Evolutionary conservation across 1,140 invertebrate genomes (phyloP), one percentile per base, ranked within the genome.

Genomic region (Dermatophagoides farinae): DNA sequence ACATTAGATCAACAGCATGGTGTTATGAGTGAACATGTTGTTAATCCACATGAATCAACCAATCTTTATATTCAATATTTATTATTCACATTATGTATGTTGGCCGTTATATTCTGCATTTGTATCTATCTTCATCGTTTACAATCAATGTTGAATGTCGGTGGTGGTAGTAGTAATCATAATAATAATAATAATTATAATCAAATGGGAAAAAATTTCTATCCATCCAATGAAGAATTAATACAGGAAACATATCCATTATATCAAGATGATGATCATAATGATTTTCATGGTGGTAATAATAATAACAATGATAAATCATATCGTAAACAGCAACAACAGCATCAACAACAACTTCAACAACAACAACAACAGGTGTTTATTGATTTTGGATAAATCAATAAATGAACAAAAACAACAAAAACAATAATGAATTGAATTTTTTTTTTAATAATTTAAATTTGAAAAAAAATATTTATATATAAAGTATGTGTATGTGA

Each of bases 71-170:
- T 61, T 10, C 25, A 63, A 18, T 47, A 63, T 46, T 16, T 54
- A 31, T 39, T 63, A 22, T 63, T 63, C 41, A 20, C 57, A 40
- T 38, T 63, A 14, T 63, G 62, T 40, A 63, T 63, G 62, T 23
- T 31, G 12, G 49, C 47, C 14, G 62, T 63, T 14, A 10, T 63
- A 6, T 23, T 54, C n/a, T 54, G 18, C 38, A 63, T 63, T 40
- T 18, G 46, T 37, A 41, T 63, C 11, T 63, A 63, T 37, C 49
- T 63, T 22, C 62, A 47, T 40, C 57, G 49, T 57, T 44, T 63
- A 16, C 49, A 63, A 38, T 20, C 46, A 47, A 63, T 63, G 62
- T 31, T 61, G 0, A 61, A 63, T 31, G 25, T 8, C 9, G 20
- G 12, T 22, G 39, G 18, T 43, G 11, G 1, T 39, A 11, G 12